Evolutionary conservation across 2,888 invertebrate species (phyloP), one percentile per base, ranked within the genome.

Genomic region (Eupithecia pulchellata): DNA sequence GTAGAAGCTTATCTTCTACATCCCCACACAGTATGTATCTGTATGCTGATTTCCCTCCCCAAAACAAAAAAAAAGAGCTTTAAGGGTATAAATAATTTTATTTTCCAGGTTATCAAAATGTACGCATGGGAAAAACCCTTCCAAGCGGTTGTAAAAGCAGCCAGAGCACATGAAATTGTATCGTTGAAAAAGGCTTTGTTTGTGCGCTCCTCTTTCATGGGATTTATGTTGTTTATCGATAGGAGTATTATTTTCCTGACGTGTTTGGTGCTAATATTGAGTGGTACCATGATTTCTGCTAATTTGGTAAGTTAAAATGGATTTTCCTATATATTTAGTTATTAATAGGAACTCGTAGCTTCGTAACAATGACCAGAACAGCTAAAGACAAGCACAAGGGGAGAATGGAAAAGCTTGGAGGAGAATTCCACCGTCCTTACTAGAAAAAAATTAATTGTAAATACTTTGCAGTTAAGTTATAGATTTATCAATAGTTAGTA

Each of bases 41-140:
- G n/a, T n/a, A n/a, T n/a, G n/a, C n/a, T n/a, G n/a, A n/a, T n/a
- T n/a, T n/a, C n/a, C n/a, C n/a, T n/a, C n/a, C n/a, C n/a, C n/a
- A n/a, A n/a, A n/a, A n/a, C n/a, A n/a, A n/a, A n/a, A n/a, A n/a
- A n/a, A n/a, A 11, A 34, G 13, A 34, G 11, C 34, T 34, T 17
- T 52, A 17, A 52, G 4, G 20, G 11, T 25, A 61, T 66, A 68
- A 71, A 36, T 20, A 1, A 68, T 64, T 62, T 20, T 29, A 65
- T 57, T 11, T 65, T 61, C 14, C 61, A 97, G 92, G 97, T 98
- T 0, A 98, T 99, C 74, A 99, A 99, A 94, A 98, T 98, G 98
- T 98, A 98, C 86, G 97, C 98, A 2, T 99, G 98, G 97, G 99
- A 99, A 89, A 95, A 95, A 78, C 97, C 98, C 0, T 98, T 98